Percentiles rank a stretch among this genome's conserved stretches.
Evolutionary conservation across 2,113 vertebrate species (phyloP).

Genomic region (Nothocercus julius): DNA sequence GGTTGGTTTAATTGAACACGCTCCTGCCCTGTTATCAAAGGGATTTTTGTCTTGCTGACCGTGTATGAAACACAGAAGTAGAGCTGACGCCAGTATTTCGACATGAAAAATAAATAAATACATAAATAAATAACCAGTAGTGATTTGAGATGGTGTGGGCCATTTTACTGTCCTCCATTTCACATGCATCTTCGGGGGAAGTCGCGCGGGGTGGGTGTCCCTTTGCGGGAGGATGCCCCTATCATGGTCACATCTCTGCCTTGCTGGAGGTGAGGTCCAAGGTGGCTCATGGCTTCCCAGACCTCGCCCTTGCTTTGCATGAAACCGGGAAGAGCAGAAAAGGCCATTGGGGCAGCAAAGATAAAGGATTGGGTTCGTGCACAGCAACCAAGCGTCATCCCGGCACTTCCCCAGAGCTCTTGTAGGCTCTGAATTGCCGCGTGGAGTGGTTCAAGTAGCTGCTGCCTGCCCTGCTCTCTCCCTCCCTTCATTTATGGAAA

Average conservation of each 20-base stretch:
- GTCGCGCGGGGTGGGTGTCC: not conserved
- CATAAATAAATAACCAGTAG: not conserved
- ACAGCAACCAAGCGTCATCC: not conserved
- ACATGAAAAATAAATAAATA: not conserved
- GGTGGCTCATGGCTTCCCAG: not conserved
- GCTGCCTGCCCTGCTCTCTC: not conserved
- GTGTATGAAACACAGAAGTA: not conserved
- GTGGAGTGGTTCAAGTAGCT: conserved; percentile 13
- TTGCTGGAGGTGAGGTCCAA: not conserved
- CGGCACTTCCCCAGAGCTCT: not conserved
- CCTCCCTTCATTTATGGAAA: not conserved
- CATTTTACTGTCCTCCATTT: not conserved
- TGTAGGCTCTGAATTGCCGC: accelerated
- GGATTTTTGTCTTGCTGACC: conserved; percentile 44
- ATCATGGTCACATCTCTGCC: not conserved
- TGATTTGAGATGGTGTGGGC: conserved; percentile 22
- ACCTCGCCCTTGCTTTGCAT: not conserved
- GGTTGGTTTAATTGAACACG: conserved; percentile 60
- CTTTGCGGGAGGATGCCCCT: not conserved
- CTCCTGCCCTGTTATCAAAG: conserved; percentile 33
- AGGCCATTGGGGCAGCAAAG: not conserved
- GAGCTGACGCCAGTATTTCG: not conserved
- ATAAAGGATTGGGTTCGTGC: not conserved
- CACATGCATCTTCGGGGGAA: not conserved
- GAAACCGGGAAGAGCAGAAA: not conserved